Base-by-base conservation (phyloP, 2,797 vertebrate genomes). In the Helostoma temminkii region DNA sequence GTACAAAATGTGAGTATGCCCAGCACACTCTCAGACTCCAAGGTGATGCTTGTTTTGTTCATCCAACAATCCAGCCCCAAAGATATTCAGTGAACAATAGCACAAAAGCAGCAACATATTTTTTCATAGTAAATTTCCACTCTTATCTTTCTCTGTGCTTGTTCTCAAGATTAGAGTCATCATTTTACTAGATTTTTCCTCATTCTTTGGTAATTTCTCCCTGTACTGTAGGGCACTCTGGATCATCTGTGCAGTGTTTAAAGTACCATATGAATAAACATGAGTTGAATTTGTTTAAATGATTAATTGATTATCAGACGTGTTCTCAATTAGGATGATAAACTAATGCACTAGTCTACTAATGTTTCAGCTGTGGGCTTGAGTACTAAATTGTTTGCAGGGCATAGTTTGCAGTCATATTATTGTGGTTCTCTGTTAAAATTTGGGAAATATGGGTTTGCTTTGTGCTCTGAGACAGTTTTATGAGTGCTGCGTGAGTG, bases 401-500 rank as follows among this genome's bases (percentile, higher is more conserved):
- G 25, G 62, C 57, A 30, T 26, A 25, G 3, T 45, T 53, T 53
- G 22, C 8, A 2, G 14, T 45, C 25, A 57, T 5, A 18, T 52
- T 1, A 21, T 53, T 49, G 19, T 37, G 21, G 19, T 45, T 1
- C 36, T 16, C 30, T 30, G 28, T 19, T 30, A 53, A 37, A 28
- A 50, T 24, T 4, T 47, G 49, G 28, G 11, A 47, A 56, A 24
- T 14, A 22, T 7, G 0, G 15, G 4, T 71, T 52, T 25, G 2
- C 32, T 46, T 12, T 30, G 26, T 42, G 41, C 21, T 21, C 37
- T 25, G 16, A 43, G 43, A 45, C 26, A 4, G 36, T 46, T 69
- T 63, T 50, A 39, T 72, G 28, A 64, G 26, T 6, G 4, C 41
- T 69, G 62, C 71, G 66, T 76, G 74, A 66, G 56, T 64, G 24